Evolutionary conservation across 1,140 invertebrate species (phyloP).

Genomic region (Heliconius congener): DNA sequence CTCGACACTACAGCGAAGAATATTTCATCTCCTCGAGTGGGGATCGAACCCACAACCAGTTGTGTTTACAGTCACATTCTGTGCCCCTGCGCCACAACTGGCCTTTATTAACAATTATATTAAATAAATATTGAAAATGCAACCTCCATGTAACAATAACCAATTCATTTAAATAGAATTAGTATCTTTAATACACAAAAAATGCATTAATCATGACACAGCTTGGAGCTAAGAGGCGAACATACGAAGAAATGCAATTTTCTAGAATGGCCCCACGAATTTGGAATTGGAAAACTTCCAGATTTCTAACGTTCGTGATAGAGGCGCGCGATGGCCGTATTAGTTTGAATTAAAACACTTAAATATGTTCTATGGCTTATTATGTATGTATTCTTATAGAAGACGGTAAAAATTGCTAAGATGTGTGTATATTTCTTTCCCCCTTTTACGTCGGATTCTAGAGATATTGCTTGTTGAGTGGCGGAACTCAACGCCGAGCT

Average conservation of each 20-base stretch:
- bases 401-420: background rate
- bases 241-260: conserved; percentile 58
- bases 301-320: conserved; percentile 54
- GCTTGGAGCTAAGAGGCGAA: conserved; percentile 45
- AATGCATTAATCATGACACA: conserved; percentile 50
- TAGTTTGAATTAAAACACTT: conserved; percentile 30
- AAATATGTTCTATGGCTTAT: background rate
- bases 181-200: conserved; percentile 41
- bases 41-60: no score
- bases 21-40: no score
- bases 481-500: no score
- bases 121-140: no score
- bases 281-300: conserved; percentile 59
- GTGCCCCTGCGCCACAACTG: no score
- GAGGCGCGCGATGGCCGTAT: conserved; percentile 39
- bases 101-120: no score
- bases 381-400: background rate
- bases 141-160: background rate
- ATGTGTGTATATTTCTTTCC: no score
- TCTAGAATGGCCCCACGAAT: conserved; percentile 55
- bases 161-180: background rate
- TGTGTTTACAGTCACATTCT: no score
- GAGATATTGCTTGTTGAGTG: no score
- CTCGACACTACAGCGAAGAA: no score
- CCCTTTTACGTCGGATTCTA: no score